A percentile compares a stretch with the other conserved stretches of the same genome.
phyloP scores from a whole-genome alignment of 2,797 vertebrate species.

The Neomorphus geoffroyi region DNA sequence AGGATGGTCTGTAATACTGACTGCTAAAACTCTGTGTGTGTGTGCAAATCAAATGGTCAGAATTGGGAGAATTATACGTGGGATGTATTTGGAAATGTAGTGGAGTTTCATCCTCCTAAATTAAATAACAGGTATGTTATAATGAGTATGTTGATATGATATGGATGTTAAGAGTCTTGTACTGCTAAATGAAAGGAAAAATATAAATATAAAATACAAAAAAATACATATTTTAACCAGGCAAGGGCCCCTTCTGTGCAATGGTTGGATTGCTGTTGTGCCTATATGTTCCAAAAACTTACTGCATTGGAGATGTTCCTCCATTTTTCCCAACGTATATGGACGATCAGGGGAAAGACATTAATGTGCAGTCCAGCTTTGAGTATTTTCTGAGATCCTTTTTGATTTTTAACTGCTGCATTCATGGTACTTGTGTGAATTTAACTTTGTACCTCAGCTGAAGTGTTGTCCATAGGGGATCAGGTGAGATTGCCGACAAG shows the following conservation, averaged over 20 bases:
- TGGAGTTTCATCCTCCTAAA: background rate
- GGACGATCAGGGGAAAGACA: background rate
- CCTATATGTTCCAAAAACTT: background rate
- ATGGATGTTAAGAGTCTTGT: background rate
- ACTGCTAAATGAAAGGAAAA: background rate
- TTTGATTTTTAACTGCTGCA: background rate
- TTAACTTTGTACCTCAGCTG: background rate
- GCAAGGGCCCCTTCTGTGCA: background rate
- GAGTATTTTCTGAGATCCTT: background rate
- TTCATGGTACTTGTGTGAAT: background rate
- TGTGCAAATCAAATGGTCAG: background rate
- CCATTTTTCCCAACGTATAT: background rate
- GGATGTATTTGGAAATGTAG: background rate
- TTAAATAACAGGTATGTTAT: background rate
- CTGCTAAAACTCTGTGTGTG: background rate
- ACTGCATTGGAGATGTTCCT: background rate
- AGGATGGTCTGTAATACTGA: background rate
- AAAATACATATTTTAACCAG: background rate
- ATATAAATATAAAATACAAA: no score
- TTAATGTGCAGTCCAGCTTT: background rate
- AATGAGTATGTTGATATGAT: background rate
- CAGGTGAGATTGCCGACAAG: background rate
- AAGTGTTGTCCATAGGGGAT: background rate
- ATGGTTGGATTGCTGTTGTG: background rate
- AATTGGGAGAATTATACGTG: fast-evolving